Evolutionary conservation across 1,140 invertebrate species (phyloP).

Genomic region (Euborellia annulipes): DNA sequence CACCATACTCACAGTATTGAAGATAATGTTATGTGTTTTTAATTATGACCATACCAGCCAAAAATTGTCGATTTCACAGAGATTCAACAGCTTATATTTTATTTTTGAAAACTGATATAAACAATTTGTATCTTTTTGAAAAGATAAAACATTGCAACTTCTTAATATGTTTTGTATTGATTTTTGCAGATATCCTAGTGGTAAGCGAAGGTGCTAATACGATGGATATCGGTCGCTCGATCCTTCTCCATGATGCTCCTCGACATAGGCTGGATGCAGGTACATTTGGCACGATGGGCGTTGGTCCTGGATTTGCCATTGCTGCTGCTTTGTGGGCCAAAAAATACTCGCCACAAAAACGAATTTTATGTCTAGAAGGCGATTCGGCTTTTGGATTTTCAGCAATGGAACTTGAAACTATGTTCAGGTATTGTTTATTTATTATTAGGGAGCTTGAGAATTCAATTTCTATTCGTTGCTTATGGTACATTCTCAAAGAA

Average conservation of each 20-base stretch:
- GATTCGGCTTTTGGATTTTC: slow-evolving; percentile 96
- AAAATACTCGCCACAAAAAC: slow-evolving; percentile 59
- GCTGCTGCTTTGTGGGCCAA: slow-evolving; percentile 81
- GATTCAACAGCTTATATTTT: too few species aligned
- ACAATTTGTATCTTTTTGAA: background rate
- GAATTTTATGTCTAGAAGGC: slow-evolving; percentile 76
- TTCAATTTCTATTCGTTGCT: too few species aligned
- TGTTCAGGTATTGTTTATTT: slow-evolving; percentile 50
- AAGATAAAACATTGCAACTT: background rate
- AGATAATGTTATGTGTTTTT: too few species aligned
- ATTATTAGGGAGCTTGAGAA: too few species aligned
- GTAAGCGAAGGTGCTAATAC: slow-evolving; percentile 97
- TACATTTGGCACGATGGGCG: slow-evolving; percentile 95
- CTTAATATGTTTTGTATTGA: background rate
- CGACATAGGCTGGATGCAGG: slow-evolving; percentile 77
- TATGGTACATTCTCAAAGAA: too few species aligned
- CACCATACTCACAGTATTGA: too few species aligned
- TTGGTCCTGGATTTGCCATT: slow-evolving; percentile 84
- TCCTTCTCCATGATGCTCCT: slow-evolving; percentile 66
- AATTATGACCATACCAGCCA: too few species aligned
- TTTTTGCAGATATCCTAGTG: slow-evolving; percentile 61
- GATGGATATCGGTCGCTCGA: slow-evolving; percentile 90
- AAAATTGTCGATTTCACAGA: too few species aligned
- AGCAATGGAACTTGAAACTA: slow-evolving; percentile 94
- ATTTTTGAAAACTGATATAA: too few species aligned